Evolutionary conservation across 2,888 invertebrate species (phyloP).

Genomic region (Nematopogon swammerdamellus): DNA sequence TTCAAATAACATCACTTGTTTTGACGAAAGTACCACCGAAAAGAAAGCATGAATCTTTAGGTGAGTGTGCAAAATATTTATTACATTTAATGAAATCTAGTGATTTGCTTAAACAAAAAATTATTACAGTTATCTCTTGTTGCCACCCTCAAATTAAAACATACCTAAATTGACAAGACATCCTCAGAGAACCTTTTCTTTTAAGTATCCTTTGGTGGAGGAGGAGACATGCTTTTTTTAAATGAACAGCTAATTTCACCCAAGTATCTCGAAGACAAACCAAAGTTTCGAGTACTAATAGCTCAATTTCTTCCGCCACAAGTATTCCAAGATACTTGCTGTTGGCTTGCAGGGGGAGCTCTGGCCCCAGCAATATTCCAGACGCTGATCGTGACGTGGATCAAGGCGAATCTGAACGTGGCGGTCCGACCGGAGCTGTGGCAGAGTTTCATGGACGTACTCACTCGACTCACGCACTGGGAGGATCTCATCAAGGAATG

Average conservation of each 20-base stretch:
- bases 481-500: slow-evolving; percentile 94
- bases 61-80: slow-evolving; percentile 23
- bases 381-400: slow-evolving; percentile 97
- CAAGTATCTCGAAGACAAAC: no score
- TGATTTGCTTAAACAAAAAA: no score
- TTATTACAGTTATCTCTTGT: no score
- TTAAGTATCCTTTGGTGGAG: no score
- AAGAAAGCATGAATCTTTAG: slow-evolving; percentile 70
- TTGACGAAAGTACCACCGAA: slow-evolving; percentile 75
- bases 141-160: no score
- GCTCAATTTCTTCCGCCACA: no score
- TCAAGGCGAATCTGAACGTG: slow-evolving; percentile 94
- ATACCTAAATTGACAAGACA: no score
- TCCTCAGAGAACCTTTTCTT: no score
- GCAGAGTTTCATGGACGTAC: slow-evolving; percentile 87
- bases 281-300: no score
- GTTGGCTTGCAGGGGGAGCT: slow-evolving; percentile 60
- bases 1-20: slow-evolving; percentile 90
- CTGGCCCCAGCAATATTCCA: slow-evolving; percentile 85
- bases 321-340: not conserved
- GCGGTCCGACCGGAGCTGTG: slow-evolving; percentile 85
- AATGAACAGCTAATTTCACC: no score
- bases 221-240: no score
- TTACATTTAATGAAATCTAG: no score
- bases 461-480: slow-evolving; percentile 88